A percentile compares a stretch with the other conserved stretches of the same genome.
phyloP scores from a whole-genome alignment of 1,140 invertebrate genomes.

The Ceratitis capitata region DNA sequence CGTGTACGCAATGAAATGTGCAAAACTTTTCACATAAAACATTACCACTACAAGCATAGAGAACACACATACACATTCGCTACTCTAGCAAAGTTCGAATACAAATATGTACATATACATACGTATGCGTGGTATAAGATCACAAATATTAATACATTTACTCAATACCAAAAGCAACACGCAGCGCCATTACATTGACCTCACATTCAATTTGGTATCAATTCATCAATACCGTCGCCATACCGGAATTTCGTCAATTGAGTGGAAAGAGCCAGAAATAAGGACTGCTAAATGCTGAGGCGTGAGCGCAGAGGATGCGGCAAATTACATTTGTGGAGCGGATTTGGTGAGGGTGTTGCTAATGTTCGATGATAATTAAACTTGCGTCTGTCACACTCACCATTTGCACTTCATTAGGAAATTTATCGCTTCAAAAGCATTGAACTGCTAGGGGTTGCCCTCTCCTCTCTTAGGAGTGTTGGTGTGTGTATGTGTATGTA shows the following conservation, averaged over 20 bases:
- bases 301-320: background rate
- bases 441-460: background rate
- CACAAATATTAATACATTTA: background rate
- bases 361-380: slow-evolving; percentile 24
- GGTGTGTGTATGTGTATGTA: no score
- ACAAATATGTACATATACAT: background rate
- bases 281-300: background rate
- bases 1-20: slow-evolving; percentile 57
- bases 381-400: slow-evolving; percentile 49
- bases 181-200: background rate
- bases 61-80: background rate
- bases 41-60: background rate
- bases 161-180: background rate
- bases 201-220: background rate
- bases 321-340: no score
- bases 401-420: slow-evolving; percentile 62
- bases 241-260: slow-evolving; percentile 50
- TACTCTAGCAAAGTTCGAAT: background rate
- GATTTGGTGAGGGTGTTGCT: background rate
- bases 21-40: slow-evolving; percentile 60
- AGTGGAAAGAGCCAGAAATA: slow-evolving; percentile 52
- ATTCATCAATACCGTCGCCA: background rate
- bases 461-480: background rate
- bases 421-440: background rate
- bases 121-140: background rate